Evolutionary conservation across 2,113 vertebrate species (phyloP), one percentile per base, ranked within the genome.

Genomic region (Tachuris rubrigastra): DNA sequence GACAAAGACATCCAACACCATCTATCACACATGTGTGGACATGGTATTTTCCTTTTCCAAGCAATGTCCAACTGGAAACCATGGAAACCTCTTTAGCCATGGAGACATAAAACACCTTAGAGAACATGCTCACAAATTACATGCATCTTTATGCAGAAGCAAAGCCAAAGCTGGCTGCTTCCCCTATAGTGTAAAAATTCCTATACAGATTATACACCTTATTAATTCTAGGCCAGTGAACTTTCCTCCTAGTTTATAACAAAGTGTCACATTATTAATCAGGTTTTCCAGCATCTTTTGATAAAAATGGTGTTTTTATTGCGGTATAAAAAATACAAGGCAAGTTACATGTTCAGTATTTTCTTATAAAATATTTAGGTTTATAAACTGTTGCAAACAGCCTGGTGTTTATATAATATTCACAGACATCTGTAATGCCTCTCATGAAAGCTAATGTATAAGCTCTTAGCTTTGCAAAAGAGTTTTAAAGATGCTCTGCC

Each of bases 321-420:
- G 93, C 88, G 80, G 59, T 77, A 90, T 94, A 88, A 93, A 97
- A 96, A 96, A 96, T 88, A 96, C 74, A 96, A 87, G 89, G 83
- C 39, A 0, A 96, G 87, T 96, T 97, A 97, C 97, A 96, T 79
- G 92, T 88, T 97, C 94, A 59, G 85, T 90, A 94, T 93, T 95
- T 96, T 94, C 95, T 97, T 94, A 97, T 96, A 95, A 97, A 97
- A 97, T 97, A 97, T 97, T 97, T 93, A 97, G 72, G 82, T 93
- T 93, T 95, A 93, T 96, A 95, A 97, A 97, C 95, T 93, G 97
- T 96, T 96, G 94, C 94, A 96, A 96, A 95, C 80, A 89, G 91
- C 80, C 89, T 81, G 60, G 47, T 80, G 87, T 97, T 97, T 97
- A 96, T 96, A 95, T 78, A 97, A 96, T 93, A 97, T 96, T 93